A percentile compares a stretch with the other conserved stretches of the same genome.
phyloP scores from a whole-genome alignment of 2,888 invertebrate genomes.

The Plebejus melissa region DNA sequence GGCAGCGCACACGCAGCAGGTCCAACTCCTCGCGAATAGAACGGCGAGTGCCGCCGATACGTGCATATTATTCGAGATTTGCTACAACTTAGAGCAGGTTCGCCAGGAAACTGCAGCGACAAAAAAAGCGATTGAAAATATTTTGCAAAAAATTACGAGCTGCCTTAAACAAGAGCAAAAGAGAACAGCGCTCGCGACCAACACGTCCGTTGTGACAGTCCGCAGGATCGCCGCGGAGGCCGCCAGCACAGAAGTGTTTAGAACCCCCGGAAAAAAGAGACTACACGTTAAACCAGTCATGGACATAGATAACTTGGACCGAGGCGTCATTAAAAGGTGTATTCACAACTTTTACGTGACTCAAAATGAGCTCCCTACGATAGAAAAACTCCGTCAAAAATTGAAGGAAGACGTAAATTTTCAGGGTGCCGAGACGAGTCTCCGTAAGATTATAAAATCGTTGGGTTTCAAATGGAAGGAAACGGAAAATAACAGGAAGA shows the following conservation, averaged over 20 bases:
- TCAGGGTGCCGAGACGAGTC: slow-evolving; percentile 31
- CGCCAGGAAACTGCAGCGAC: background rate
- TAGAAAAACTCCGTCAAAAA: slow-evolving; percentile 37
- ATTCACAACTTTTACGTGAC: slow-evolving; percentile 44
- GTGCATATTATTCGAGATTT: background rate
- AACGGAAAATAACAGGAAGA: slow-evolving; percentile 37
- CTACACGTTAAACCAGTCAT: slow-evolving; percentile 38
- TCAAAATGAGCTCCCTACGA: slow-evolving; percentile 42
- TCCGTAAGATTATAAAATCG: slow-evolving; percentile 32
- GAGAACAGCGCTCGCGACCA: slow-evolving; percentile 33
- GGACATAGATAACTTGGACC: slow-evolving; percentile 41
- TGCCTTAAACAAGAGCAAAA: background rate
- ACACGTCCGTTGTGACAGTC: slow-evolving; percentile 30
- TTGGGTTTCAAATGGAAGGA: slow-evolving; percentile 38
- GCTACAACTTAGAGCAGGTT: background rate
- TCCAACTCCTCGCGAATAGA: background rate
- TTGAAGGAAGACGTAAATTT: slow-evolving; percentile 31
- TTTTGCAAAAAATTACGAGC: background rate
- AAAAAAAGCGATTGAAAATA: background rate
- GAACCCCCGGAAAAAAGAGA: slow-evolving; percentile 25
- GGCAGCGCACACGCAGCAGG: background rate
- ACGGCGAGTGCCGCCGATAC: background rate
- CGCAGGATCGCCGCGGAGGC: background rate
- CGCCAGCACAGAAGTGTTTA: background rate
- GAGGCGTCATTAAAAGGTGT: slow-evolving; percentile 42